Base-by-base conservation (phyloP, 2,113 vertebrate species). In the Perognathus longimembris region DNA sequence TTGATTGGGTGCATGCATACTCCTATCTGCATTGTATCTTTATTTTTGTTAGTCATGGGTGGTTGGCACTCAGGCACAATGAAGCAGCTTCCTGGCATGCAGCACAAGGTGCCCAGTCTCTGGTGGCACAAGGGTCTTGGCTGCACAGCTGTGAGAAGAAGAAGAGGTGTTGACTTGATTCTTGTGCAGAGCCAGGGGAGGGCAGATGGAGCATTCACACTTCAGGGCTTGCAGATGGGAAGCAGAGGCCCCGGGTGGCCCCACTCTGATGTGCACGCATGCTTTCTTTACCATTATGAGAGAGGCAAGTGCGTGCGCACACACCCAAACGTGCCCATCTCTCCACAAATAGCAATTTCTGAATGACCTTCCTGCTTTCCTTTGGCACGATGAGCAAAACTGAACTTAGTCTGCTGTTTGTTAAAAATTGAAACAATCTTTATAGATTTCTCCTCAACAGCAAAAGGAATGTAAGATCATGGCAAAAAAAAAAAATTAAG, bases 171-270 rank as follows among this genome's bases (percentile, higher is more conserved):
- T 90, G 96, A 34, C 88, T 54, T 86, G 40, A 88, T 85, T 74
- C 45, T 32, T 36, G 57, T 10, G 75, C 86, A 32, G 36, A 85
- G 36, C 42, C 69, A 45, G 66, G 18, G 85, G 63, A 84, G 40
- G 38, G 83, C 89, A 84, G 91, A 95, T 70, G 95, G 81, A 50
- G 83, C 40, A 12, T 0, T 54, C 42, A 78, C 83, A 80, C 78
- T 96, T 93, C 57, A 73, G 90, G 95, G 75, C 73, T 92, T 88
- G 94, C 70, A 91, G 90, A 71, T 36, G 50, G 94, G 80, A 96
- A 91, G 85, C 40, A 63, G 54, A 26, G 82, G 90, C 32, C 94
- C 87, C 64, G 61, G 54, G 71, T 75, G 91, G 78, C 92, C 5
- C 70, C 28, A 70, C 75, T 79, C 90, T 73, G 79, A 71, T 87